phyloP scores from a whole-genome alignment of 2,888 invertebrate genomes.

The Epirrhoe alternata region DNA sequence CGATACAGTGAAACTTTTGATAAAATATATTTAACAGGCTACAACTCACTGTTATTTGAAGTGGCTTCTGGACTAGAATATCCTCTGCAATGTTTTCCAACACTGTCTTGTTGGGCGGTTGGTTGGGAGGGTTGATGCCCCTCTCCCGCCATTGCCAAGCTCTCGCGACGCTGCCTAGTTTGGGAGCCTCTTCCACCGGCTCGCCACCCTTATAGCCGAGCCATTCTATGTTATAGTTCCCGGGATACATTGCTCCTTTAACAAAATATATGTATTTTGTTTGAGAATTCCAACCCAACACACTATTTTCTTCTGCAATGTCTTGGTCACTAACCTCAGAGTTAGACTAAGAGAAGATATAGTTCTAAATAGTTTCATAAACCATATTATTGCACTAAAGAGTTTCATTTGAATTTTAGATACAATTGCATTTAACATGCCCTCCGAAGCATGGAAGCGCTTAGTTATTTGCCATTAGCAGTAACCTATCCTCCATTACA shows the following conservation, averaged over 20 bases:
- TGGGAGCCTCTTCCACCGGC: slow-evolving; percentile 66
- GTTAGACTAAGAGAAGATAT: too few relatives aligned
- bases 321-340: too few relatives aligned
- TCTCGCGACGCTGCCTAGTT: slow-evolving; percentile 70
- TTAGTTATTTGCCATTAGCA: too few relatives aligned
- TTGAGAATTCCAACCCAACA: neutral
- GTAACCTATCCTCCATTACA: too few relatives aligned
- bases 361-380: too few relatives aligned
- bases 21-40: neutral
- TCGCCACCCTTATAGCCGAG: slow-evolving; percentile 69
- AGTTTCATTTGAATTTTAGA: too few relatives aligned
- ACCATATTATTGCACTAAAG: too few relatives aligned
- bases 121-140: slow-evolving; percentile 70
- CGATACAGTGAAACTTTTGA: neutral
- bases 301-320: neutral
- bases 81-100: slow-evolving; percentile 88
- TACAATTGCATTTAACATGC: too few relatives aligned
- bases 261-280: slow-evolving; percentile 21
- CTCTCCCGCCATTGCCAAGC: slow-evolving; percentile 80
- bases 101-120: slow-evolving; percentile 77
- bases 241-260: slow-evolving; percentile 68
- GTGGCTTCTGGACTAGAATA: slow-evolving; percentile 86
- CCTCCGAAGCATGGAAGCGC: too few relatives aligned
- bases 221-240: slow-evolving; percentile 72
- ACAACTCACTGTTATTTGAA: slow-evolving; percentile 85